These are phyloP conservation scores for Megaptera novaeangliae DNA, from an alignment of 2,113 vertebrate genomes.

Conservation along the genomic window DNA sequence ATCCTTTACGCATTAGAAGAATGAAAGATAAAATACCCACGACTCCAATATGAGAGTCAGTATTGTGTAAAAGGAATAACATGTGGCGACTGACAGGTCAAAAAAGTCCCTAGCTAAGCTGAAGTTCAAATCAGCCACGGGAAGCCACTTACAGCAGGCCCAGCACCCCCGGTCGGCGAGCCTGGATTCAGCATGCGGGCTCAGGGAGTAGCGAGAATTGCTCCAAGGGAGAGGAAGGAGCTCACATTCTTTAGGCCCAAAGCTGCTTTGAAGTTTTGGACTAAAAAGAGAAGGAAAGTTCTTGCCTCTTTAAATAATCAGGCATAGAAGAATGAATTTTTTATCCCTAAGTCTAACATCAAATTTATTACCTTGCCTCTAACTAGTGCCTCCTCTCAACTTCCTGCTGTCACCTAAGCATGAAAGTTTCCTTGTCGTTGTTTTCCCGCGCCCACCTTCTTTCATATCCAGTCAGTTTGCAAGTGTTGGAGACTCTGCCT, in stretches of 20 bases:
- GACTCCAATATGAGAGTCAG: background rate
- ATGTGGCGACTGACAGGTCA: background rate
- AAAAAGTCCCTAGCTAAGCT: background rate
- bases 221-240: constrained; percentile 16
- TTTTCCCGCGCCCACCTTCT: background rate
- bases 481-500: background rate
- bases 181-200: constrained; percentile 5
- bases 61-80: background rate
- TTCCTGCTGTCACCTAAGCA: background rate
- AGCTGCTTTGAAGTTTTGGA: constrained; percentile 66
- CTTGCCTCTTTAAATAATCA: constrained; percentile 57
- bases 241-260: constrained; percentile 60
- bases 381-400: background rate
- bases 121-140: background rate
- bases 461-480: background rate
- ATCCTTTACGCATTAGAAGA: background rate
- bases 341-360: constrained; percentile 37
- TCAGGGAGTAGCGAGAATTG: constrained; percentile 15
- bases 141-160: background rate
- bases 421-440: background rate
- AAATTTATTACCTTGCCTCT: background rate
- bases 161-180: background rate
- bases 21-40: background rate
- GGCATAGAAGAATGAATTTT: constrained; percentile 17
- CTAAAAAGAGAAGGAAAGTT: constrained; percentile 60